Base-by-base conservation (phyloP, 2,888 invertebrate genomes). In the Chironomus tentans region DNA sequence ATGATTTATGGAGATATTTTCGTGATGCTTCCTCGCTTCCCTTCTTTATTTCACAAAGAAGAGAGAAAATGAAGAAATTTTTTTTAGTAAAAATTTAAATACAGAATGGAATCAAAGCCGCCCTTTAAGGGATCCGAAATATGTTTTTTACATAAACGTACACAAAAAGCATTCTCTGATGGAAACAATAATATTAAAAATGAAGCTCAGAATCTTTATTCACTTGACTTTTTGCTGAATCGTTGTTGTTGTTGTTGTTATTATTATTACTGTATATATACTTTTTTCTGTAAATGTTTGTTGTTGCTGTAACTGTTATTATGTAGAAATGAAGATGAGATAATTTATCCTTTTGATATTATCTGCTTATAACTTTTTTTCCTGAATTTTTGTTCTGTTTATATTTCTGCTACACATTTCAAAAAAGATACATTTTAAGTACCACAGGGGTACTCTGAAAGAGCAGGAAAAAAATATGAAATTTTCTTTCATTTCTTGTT, bases 341-440 rank as follows among this genome's bases (percentile, higher is more conserved):
- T 71, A 71, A 71, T 56, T 71, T 71, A 71, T 71, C 71, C 71
- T 50, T 71, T 71, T 71, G 65, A 65, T 65, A 65, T 65, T 65
- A 65, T 65, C 65, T 65, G 65, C 65, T 24, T 65, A 24, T 12
- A 65, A 13, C n/a, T n/a, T 18, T 56, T 56, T 56, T n/a, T 18
- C 3, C 15, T 18, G n/a, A 56, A 56, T 56, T n/a, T 56, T 18
- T n/a, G 50, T 15, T 50, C 50, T 10, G 38, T 38, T 38, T 38
- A 28, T 28, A 28, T 28, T 28, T 28, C 5, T 38, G 38, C 38
- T 38, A 38, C 10, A 38, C 38, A 38, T 38, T 38, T 38, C 38
- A 38, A 38, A 38, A 38, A 28, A 18, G 56, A 56, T 56, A 56
- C 56, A 56, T 56, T 56, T 56, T 18, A 56, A 56, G 56, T 15